These are phyloP conservation scores for Astyanax mexicanus DNA, from an alignment of 2,797 vertebrate species.

Conservation along the genomic window DNA sequence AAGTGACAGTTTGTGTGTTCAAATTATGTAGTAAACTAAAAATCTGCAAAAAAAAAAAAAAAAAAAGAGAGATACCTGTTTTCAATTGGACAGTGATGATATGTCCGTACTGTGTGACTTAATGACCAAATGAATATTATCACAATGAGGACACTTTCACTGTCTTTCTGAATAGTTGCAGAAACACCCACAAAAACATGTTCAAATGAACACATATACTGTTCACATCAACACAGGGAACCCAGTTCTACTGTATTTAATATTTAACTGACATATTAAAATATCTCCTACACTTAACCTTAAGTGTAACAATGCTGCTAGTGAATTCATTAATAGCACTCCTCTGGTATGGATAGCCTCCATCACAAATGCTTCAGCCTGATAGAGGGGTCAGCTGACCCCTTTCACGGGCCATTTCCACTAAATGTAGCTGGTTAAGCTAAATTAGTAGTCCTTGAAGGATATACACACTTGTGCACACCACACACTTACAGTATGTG, in stretches of 20 bases:
- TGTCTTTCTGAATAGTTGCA: too few relatives aligned
- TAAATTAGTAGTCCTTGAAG: slow-evolving; percentile 16
- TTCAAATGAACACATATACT: too few relatives aligned
- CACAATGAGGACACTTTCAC: too few relatives aligned
- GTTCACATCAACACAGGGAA: neutral
- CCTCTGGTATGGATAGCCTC: slow-evolving; percentile 1
- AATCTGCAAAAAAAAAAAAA: too few relatives aligned
- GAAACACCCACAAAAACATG: too few relatives aligned
- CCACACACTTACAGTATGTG: neutral
- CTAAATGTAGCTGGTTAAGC: slow-evolving; percentile 5
- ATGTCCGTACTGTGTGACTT: too few relatives aligned
- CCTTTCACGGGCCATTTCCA: slow-evolving; percentile 6
- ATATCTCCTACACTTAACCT: slow-evolving; percentile 24
- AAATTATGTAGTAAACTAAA: too few relatives aligned
- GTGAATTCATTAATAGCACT: slow-evolving; percentile 24
- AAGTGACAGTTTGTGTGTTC: too few relatives aligned
- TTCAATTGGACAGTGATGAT: too few relatives aligned
- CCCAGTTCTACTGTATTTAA: neutral
- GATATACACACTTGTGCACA: neutral
- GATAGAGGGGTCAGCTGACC: neutral
- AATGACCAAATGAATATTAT: too few relatives aligned
- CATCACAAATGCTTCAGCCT: slow-evolving; percentile 14
- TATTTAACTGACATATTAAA: neutral
- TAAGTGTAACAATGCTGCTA: slow-evolving; percentile 6
- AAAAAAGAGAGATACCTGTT: too few relatives aligned